Percentiles rank a stretch among this genome's conserved stretches.
phyloP scores from a whole-genome alignment of 2,888 invertebrate genomes.

The Brachypterus glaber region DNA sequence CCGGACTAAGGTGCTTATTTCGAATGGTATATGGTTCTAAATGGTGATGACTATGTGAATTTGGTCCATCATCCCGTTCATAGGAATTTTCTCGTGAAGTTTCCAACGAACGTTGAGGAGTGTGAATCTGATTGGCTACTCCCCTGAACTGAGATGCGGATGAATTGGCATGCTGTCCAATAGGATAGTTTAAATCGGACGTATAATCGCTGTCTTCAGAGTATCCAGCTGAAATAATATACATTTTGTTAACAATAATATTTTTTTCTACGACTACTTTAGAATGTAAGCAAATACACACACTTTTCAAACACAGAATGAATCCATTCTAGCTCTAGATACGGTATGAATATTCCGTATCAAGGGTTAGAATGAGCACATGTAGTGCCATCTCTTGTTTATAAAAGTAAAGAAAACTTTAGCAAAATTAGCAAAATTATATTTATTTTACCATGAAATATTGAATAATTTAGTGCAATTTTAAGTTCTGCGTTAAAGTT shows the following conservation, averaged over 20 bases:
- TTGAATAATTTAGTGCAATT: no score
- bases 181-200: slow-evolving; percentile 89
- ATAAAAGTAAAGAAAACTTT: no score
- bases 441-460: no score
- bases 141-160: slow-evolving; percentile 81
- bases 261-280: not conserved
- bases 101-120: slow-evolving; percentile 68
- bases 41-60: slow-evolving; percentile 27
- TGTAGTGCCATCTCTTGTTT: no score
- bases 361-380: no score
- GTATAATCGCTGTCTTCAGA: slow-evolving; percentile 97
- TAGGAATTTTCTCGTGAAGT: slow-evolving; percentile 76
- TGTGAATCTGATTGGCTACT: slow-evolving; percentile 68
- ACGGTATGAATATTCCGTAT: no score
- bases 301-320: no score
- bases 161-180: slow-evolving; percentile 81
- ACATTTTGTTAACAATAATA: not conserved
- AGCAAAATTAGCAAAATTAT: no score
- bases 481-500: no score
- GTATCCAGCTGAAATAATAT: slow-evolving; percentile 79
- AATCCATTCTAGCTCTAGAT: no score
- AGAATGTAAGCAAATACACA: no score
- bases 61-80: slow-evolving; percentile 58
- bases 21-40: slow-evolving; percentile 26
- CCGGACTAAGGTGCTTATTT: slow-evolving; percentile 38